Base-by-base conservation (phyloP, 2,888 invertebrate genomes). In the Cheilosia scutellata region DNA sequence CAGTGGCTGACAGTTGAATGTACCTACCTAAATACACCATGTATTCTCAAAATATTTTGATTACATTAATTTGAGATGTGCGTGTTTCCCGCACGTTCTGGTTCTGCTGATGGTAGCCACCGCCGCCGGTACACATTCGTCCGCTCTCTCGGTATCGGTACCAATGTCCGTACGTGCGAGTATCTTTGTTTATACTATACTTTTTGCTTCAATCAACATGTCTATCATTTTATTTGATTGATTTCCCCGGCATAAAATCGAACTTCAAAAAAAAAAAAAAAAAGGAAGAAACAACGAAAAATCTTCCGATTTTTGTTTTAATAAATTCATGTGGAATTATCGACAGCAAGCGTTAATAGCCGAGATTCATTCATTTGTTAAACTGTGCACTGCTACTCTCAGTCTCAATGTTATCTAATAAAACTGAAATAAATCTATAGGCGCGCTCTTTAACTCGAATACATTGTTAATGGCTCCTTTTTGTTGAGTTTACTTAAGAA, bases 161-260 rank as follows among this genome's bases (percentile, higher is more conserved):
- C 40, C 16, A 42, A 9, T 53, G 42, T 51, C 55, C 37, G 57
- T 66, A 76, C 49, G 63, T 80, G 76, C 62, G 55, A 72, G 72
- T 74, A 76, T 75, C 65, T 70, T 86, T 76, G 84, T 87, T 82
- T 88, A 84, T 88, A 88, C 88, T 88, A 88, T 88, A 47, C 33
- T 88, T 89, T 89, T 88, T 87, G 82, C 89, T 89, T 89, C 89
- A 89, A 89, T 89, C 89, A 89, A 88, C 88, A 87, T 89, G 89
- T 89, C 89, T 88, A 89, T 89, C 89, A 88, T 88, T 87, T 87
- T 82, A 86, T 88, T 89, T 89, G 89, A 89, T 89, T 89, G 89
- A 89, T 88, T 88, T 88, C 88, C 88, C 86, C 72, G 88, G 89
- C 88, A 84, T 82, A 79, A 87, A 84, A 87, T 84, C 84, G 65